Evolutionary conservation across 2,797 vertebrate genomes (phyloP), one percentile per base, ranked within the genome.

Genomic region (Triplophysa yarkandensis): DNA sequence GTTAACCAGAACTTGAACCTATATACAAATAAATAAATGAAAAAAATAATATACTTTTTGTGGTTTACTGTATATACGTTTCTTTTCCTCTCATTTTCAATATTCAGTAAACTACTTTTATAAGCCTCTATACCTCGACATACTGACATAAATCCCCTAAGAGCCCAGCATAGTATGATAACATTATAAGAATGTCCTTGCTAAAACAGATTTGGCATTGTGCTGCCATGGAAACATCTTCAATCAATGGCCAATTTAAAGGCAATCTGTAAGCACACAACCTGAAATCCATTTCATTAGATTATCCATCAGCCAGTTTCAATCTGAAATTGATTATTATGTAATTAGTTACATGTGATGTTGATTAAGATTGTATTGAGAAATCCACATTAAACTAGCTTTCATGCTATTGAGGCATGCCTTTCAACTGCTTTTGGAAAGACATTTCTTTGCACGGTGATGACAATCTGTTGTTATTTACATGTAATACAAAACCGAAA

Each of bases 161-260:
- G 21, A 57, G 10, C 46, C 68, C 27, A 39, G 21, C 9, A 48
- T 36, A 39, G 25, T 48, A 46, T 64, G 62, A 44, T 41, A 44
- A 60, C 67, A 44, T 2, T 30, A 43, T 1, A 41, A 63, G 5
- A 34, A 17, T 36, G 39, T 23, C 52, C 41, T 58, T 46, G 23
- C 50, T 28, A 48, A 43, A 62, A 76, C 23, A 65, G 48, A 71
- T 39, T 34, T 72, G 32, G 16, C 39, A 44, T 65, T 27, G 34
- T 41, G 46, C 34, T 61, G 54, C 69, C 54, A 67, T 61, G 58
- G 17, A 13, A 65, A 71, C 62, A 48, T 43, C 8, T 57, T 14
- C 46, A 44, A 71, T 62, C 34, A 43, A 25, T 73, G 55, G 39
- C 25, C 34, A 62, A 43, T 61, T 61, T 30, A 52, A 13, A 54